Percentiles rank a stretch among this genome's conserved stretches.
Conservation (phyloP, 53 echinoderm and acorn worm genomes). For the Hippasteria phrygiana region DNA sequence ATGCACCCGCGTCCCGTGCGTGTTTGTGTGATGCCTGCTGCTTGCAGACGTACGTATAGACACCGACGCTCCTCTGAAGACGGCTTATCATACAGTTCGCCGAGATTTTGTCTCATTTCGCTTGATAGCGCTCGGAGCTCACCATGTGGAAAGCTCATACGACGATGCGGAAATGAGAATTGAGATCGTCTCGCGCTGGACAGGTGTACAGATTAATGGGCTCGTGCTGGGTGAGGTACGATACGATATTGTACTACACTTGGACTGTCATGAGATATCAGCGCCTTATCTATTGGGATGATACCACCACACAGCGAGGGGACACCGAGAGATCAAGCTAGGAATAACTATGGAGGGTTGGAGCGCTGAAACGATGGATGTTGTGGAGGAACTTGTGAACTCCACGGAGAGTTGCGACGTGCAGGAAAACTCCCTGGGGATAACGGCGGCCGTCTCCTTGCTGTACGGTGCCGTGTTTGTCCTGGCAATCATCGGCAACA, state of each 20-base stretch:
- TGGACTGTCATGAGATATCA: not conserved
- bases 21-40: not conserved
- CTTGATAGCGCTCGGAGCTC: not conserved
- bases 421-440: conserved; percentile 28
- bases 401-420: conserved; percentile 6
- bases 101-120: conserved; percentile 7
- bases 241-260: not conserved
- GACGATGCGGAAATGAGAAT: conserved; percentile 56
- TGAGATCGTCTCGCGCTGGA: not conserved
- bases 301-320: not conserved
- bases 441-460: conserved; percentile 43
- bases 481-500: conserved; percentile 65
- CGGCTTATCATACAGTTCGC: not conserved
- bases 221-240: not conserved
- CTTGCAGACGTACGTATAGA: not conserved
- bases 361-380: conserved; percentile 1
- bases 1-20: not conserved
- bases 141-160: conserved; percentile 24
- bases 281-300: not conserved
- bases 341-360: not conserved
- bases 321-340: not conserved
- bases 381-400: not conserved
- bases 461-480: conserved; percentile 60
- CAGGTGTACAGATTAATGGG: conserved; percentile 31
- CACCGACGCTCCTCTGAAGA: not conserved